Conservation (phyloP, 2,113 vertebrate genomes). For the Heterochromis multidens region DNA sequence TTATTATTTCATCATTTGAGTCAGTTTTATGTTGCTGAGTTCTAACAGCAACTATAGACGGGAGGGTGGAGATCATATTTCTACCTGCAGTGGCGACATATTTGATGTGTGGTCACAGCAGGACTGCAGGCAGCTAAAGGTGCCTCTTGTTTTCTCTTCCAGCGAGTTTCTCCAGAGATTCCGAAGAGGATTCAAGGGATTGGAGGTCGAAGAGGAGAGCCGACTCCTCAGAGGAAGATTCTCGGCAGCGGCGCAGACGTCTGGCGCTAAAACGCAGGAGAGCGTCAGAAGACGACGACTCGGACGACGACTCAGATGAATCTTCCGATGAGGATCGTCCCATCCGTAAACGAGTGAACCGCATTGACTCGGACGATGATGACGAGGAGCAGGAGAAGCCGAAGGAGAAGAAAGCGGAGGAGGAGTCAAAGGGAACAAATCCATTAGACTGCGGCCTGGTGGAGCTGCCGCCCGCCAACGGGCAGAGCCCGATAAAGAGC, state of each 20-base stretch:
- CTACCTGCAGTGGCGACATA: background rate
- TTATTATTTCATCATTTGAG: background rate
- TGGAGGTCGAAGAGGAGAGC: constrained; percentile 66
- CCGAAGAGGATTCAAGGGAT: constrained; percentile 75
- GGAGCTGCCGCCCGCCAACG: constrained; percentile 86
- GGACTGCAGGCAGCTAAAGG: background rate
- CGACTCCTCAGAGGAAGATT: constrained; percentile 72
- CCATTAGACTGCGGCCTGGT: constrained; percentile 82
- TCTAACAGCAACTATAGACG: background rate
- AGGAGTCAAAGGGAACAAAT: constrained; percentile 84
- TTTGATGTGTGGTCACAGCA: background rate
- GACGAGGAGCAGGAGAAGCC: constrained; percentile 71
- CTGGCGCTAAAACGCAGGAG: constrained; percentile 72
- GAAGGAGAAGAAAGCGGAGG: constrained; percentile 71
- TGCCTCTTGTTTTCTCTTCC: background rate
- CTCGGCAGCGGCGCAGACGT: constrained; percentile 48
- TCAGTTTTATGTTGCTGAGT: background rate
- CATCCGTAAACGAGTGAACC: constrained; percentile 87
- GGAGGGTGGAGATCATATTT: background rate
- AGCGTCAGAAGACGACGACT: constrained; percentile 71
- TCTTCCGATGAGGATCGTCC: constrained; percentile 81
- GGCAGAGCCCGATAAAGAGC: constrained; percentile 87
- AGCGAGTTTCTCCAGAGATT: constrained; percentile 79
- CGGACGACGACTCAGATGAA: constrained; percentile 56
- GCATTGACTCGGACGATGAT: constrained; percentile 84